Conservation (phyloP, 2,888 invertebrate genomes). For the Hybos culiciformis region DNA sequence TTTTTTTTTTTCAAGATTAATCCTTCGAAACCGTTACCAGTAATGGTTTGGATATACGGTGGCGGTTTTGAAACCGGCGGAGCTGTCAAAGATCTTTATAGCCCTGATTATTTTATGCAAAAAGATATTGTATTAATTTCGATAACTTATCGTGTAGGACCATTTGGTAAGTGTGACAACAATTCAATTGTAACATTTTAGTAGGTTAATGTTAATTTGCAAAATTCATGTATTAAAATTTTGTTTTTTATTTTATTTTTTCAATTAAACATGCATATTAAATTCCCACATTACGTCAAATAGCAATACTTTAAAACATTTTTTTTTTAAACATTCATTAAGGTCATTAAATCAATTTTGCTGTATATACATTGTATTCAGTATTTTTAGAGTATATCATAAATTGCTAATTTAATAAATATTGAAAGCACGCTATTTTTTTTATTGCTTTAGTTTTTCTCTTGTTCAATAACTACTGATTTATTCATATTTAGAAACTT, state of each 20-base stretch:
- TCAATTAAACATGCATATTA: background rate
- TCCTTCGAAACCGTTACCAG: conserved; percentile 23
- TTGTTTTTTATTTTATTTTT: background rate
- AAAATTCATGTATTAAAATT: background rate
- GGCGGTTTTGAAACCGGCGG: conserved; percentile 38
- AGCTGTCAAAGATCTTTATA: conserved; percentile 32
- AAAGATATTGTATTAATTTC: conserved; percentile 38
- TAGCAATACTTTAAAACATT: no score
- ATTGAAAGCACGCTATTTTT: no score
- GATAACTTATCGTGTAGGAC: conserved; percentile 38
- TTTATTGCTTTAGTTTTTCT: no score
- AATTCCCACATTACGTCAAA: no score
- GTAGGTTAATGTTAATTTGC: background rate
- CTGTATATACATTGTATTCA: no score
- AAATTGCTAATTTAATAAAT: no score
- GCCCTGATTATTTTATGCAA: conserved; percentile 37
- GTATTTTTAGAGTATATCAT: no score
- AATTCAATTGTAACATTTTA: background rate
- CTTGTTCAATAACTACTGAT: no score
- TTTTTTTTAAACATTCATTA: no score
- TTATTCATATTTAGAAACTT: no score
- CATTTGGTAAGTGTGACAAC: conserved; percentile 24
- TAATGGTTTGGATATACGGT: conserved; percentile 40
- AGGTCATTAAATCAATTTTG: no score
- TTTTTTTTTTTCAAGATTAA: conserved; percentile 19